Evolutionary conservation across 2,888 invertebrate species (phyloP).

Genomic region (Iphiclides podalirius): DNA sequence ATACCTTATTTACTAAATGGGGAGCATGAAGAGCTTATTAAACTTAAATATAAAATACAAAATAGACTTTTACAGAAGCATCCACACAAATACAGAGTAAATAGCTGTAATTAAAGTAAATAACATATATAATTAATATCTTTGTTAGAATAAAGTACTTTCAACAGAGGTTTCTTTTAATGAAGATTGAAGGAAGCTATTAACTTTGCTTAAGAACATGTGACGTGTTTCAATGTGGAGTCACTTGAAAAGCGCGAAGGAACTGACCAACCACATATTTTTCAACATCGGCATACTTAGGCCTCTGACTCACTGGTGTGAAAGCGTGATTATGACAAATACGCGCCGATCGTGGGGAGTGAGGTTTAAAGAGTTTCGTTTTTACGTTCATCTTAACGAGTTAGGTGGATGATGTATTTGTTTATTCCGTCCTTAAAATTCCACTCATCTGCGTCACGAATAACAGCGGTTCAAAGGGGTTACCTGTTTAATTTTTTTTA

Average conservation of each 20-base stretch:
- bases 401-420: conserved; percentile 20
- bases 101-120: too few relatives aligned
- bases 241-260: conserved; percentile 35
- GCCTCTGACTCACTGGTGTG: conserved; percentile 56
- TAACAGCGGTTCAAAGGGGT: conserved; percentile 12
- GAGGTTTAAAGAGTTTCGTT: conserved; percentile 19
- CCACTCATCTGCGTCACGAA: conserved; percentile 34
- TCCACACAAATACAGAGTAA: too few relatives aligned
- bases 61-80: too few relatives aligned
- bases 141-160: too few relatives aligned
- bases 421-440: conserved; percentile 34
- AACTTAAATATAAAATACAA: too few relatives aligned
- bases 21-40: too few relatives aligned
- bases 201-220: conserved; percentile 12
- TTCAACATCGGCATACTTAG: conserved; percentile 56
- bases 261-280: conserved; percentile 47
- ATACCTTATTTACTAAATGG: too few relatives aligned
- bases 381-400: conserved; percentile 12
- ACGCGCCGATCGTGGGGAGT: conserved; percentile 26
- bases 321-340: conserved; percentile 45
- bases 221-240: conserved; percentile 34
- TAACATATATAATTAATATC: too few relatives aligned
- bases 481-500: not conserved
- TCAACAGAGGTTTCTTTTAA: too few relatives aligned
- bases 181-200: too few relatives aligned